Evolutionary conservation across 2,113 vertebrate species (phyloP), one percentile per base, ranked within the genome.

Genomic region (Arizona elegans): DNA sequence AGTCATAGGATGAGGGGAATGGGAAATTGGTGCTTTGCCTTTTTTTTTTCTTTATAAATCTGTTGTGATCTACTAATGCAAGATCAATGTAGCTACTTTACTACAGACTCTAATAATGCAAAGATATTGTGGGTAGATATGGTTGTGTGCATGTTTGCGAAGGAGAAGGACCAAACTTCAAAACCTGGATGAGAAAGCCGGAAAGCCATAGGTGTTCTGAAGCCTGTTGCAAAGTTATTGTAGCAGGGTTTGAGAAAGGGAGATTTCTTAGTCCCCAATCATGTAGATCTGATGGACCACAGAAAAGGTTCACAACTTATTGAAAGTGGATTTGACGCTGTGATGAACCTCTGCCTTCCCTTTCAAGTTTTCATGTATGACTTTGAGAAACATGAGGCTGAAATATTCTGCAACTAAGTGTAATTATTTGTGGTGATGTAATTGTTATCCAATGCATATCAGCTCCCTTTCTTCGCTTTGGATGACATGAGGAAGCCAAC

Each of bases 141-240:
- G 0, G 90, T 97, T 96, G 95, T 94, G 94, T 94, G 94, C 0
- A 0, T 70, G 0, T 93, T 4, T n/a, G 81, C 75, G 94, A 50
- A 81, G 70, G 65, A 94, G 94, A 88, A 38, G 75, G 50, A 0
- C 2, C 88, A 89, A 97, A 88, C 85, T 92, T 93, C 94, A 95
- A 62, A 92, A 89, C 19, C n/a, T 93, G 62, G 85, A 93, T 93
- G 86, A 58, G 94, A 95, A 96, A 95, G 86, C 94, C 88, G 92
- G 93, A 94, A 96, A 94, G 94, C 65, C 33, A 52, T 47, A 38
- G 13, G 92, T 95, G 93, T 93, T 94, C 47, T 95, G 95, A 96
- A 96, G 90, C 94, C 96, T 96, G 92, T 97, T 93, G 95, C 95
- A 96, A 97, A 97, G 94, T 95, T 96, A 5, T 95, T 97, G 96